These are phyloP conservation scores for Temnothorax longispinosus DNA, from an alignment of 1,140 invertebrate species.

Conservation along the genomic window DNA sequence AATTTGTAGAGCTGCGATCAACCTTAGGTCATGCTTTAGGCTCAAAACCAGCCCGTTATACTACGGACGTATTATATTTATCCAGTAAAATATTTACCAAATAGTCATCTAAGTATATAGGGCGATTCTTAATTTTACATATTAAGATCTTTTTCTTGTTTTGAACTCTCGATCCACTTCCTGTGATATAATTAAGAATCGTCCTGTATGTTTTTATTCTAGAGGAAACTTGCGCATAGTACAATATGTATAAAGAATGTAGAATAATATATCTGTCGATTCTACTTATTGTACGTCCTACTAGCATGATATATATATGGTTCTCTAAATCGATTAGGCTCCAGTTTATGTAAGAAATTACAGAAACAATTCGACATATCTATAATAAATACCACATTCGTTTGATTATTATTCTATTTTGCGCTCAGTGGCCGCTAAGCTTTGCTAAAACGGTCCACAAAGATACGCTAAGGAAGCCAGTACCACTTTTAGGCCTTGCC, in stretches of 20 bases:
- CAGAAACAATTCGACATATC: conserved; percentile 30
- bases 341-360: conserved; percentile 41
- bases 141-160: background rate
- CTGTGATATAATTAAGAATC: conserved; percentile 8
- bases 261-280: conserved; percentile 41
- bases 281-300: conserved; percentile 46
- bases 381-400: conserved; percentile 23
- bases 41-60: conserved; percentile 31
- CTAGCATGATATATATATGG: conserved; percentile 12
- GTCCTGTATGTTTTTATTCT: background rate
- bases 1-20: conserved; percentile 42
- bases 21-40: conserved; percentile 55
- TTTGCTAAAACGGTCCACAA: conserved; percentile 58
- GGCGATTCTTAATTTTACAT: background rate
- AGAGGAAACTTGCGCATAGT: conserved; percentile 48
- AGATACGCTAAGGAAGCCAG: conserved; percentile 62
- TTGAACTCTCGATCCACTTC: background rate
- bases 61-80: conserved; percentile 12
- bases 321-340: conserved; percentile 40
- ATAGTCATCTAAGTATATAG: conserved; percentile 46
- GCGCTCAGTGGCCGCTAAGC: conserved; percentile 38
- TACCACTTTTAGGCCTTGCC: conserved; percentile 52
- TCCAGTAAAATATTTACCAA: conserved; percentile 42
- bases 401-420: conserved; percentile 49
- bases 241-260: conserved; percentile 65